Evolutionary conservation across 2,888 invertebrate species (phyloP), one percentile per base, ranked within the genome.

Genomic region (Scaptomyza tumidula): DNA sequence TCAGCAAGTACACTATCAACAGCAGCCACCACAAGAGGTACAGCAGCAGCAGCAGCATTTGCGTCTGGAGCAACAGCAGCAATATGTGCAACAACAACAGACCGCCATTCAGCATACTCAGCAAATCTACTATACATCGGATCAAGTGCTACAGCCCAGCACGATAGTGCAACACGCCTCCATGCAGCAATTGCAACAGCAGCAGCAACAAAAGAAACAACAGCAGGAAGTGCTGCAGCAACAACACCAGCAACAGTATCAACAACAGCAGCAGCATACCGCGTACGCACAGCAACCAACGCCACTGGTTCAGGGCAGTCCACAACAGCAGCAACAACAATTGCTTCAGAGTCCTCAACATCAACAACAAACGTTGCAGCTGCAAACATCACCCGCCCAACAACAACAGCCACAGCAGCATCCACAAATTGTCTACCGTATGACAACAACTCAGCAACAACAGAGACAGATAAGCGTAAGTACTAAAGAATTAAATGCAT

Each of bases 61-160:
- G 50, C 75, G 88, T n/a, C 75, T 89, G 24, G 84, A 89, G n/a
- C 78, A 77, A 41, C 82, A 71, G 45, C 83, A 65, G 29, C 78
- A 80, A 69, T 83, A 81, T 61, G 75, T 86, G 45, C 86, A 86
- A 57, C 83, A 75, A 27, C 76, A 81, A 44, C 71, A 71, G 10
- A 72, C 82, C 60, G 78, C 84, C 78, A 71, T 89, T 44, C 80
- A 88, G 43, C 90, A 90, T 33, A 73, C 80, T 0, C 87, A 88
- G 27, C 91, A 90, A 70, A 89, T 90, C 2, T 90, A 90, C 27
- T 90, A 90, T 50, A 90, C 91, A 27, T 88, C 90, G 0, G 90
- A 90, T 63, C 90, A 86, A 45, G 86, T 90, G 7, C 64, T 91
- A 10, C 91, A 90, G 54, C 83, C 89, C 13, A 89, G 77, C 53